Percentiles rank a stretch among this genome's conserved stretches.
phyloP scores from a whole-genome alignment of 2,797 vertebrate species.

The Takifugu ocellatus region DNA sequence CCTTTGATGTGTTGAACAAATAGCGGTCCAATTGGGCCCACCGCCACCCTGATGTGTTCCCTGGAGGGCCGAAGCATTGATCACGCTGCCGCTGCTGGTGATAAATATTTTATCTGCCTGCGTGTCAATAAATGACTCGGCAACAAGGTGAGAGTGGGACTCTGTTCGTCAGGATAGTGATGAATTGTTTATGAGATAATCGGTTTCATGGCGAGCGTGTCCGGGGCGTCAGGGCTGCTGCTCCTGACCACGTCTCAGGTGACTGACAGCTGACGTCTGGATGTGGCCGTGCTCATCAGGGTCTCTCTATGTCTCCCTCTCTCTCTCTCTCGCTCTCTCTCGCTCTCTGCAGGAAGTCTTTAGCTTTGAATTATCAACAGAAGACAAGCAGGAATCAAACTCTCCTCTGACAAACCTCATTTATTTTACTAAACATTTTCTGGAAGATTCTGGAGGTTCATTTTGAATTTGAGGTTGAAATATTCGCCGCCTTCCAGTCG shows the following conservation, averaged over 20 bases:
- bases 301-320: too few relatives aligned
- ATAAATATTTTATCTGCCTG: conserved; percentile 54
- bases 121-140: conserved; percentile 35
- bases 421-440: too few relatives aligned
- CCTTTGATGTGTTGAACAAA: conserved; percentile 41
- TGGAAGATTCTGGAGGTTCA: too few relatives aligned
- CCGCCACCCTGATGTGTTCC: conserved; percentile 47
- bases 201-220: conserved; percentile 45
- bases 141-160: conserved; percentile 12
- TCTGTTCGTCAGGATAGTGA: conserved; percentile 40
- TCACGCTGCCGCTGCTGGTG: conserved; percentile 44
- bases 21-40: conserved; percentile 26
- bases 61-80: conserved; percentile 43
- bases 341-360: too few relatives aligned
- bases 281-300: too few relatives aligned
- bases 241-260: conserved; percentile 42
- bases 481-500: too few relatives aligned
- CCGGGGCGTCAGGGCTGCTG: conserved; percentile 33
- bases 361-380: too few relatives aligned
- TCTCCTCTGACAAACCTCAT: too few relatives aligned
- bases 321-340: too few relatives aligned
- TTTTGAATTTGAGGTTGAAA: too few relatives aligned
- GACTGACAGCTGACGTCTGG: conserved; percentile 40
- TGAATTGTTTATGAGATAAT: conserved; percentile 58
- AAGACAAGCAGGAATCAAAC: too few relatives aligned